Conservation (phyloP, 2,113 vertebrate species). For the Poicephalus meyeri region DNA sequence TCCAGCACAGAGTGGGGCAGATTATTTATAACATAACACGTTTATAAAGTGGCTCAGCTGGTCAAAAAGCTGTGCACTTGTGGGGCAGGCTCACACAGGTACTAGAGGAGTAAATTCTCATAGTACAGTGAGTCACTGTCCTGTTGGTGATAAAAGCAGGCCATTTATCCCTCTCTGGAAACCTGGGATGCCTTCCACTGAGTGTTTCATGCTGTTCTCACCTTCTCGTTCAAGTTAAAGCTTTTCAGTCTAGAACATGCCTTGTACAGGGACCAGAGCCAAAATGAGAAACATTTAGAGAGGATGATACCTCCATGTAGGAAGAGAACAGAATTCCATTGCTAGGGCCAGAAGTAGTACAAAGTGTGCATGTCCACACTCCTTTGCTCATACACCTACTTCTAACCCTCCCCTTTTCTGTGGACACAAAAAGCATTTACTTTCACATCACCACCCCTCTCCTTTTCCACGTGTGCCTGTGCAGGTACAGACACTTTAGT, state of each 20-base stretch:
- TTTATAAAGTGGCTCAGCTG: neutral
- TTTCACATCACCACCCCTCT: neutral
- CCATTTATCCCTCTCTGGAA: neutral
- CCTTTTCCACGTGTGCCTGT: neutral
- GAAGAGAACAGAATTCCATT: neutral
- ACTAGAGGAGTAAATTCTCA: neutral
- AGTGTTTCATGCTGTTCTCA: neutral
- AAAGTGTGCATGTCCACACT: neutral
- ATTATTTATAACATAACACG: neutral
- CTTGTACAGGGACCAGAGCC: neutral
- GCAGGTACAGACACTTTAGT: neutral
- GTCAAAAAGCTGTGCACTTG: neutral
- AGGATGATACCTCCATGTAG: neutral
- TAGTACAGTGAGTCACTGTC: neutral
- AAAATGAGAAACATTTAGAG: neutral
- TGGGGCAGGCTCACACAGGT: neutral
- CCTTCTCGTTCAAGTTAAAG: neutral
- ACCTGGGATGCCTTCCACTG: neutral
- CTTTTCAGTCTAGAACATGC: neutral
- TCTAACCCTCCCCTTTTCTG: neutral
- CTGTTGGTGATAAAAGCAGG: neutral
- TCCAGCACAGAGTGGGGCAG: neutral
- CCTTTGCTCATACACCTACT: neutral
- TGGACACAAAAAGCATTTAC: neutral
- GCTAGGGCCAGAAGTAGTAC: neutral